Evolutionary conservation across 2,113 vertebrate species (phyloP).

Genomic region (Plectropomus leopardus): DNA sequence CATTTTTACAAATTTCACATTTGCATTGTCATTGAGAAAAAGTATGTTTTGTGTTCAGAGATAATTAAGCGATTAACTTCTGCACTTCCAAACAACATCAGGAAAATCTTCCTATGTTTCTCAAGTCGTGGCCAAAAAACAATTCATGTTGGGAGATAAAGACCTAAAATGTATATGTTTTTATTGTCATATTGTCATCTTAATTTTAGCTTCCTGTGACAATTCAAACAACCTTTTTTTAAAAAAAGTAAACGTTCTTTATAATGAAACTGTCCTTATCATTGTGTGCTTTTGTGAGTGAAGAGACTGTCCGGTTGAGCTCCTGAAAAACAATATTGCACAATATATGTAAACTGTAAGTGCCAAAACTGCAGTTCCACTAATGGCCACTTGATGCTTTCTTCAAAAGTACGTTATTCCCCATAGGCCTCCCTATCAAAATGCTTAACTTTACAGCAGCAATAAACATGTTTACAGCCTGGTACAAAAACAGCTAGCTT

Average conservation of each 20-base stretch:
- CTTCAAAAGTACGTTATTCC: too few species aligned
- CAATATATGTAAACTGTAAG: background rate
- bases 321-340: background rate
- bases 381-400: too few species aligned
- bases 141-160: background rate
- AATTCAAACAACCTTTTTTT: background rate
- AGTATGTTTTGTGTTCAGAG: constrained; percentile 27
- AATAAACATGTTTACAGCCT: too few species aligned
- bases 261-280: background rate
- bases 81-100: background rate
- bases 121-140: background rate
- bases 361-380: too few species aligned
- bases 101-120: constrained; percentile 7
- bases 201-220: background rate
- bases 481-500: too few species aligned
- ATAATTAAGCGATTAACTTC: constrained; percentile 40
- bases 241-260: background rate
- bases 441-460: too few species aligned
- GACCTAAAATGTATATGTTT: background rate
- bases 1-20: constrained; percentile 11
- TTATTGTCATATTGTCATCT: background rate
- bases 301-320: background rate
- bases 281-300: background rate
- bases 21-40: constrained; percentile 10
- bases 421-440: too few species aligned